phyloP scores from a whole-genome alignment of 2,888 invertebrate species.

The Noctua fimbriata region DNA sequence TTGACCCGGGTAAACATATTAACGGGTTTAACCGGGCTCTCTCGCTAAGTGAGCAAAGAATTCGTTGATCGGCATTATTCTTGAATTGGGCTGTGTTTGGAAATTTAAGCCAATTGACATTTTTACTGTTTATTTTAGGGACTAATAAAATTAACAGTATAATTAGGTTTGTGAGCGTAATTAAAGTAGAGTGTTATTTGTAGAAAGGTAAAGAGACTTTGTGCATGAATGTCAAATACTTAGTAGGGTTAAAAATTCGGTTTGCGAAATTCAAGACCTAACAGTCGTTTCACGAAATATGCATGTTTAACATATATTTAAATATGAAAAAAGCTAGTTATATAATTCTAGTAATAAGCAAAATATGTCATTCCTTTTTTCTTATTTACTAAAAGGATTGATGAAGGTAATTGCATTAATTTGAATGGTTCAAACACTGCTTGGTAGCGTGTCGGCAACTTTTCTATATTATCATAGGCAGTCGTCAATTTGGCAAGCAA shows the following conservation, averaged over 20 bases:
- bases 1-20: conserved; percentile 31
- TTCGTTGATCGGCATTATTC: conserved; percentile 16
- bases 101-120: conserved; percentile 10
- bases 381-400: neutral
- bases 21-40: conserved; percentile 6
- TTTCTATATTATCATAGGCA: neutral
- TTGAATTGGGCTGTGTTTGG: conserved; percentile 12
- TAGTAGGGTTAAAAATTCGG: neutral
- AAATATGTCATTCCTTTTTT: neutral
- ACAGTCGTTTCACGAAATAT: neutral
- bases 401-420: neutral
- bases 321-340: neutral
- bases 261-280: neutral
- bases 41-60: conserved; percentile 29
- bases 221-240: too few species aligned
- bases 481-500: neutral
- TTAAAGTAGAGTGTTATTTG: conserved; percentile 1
- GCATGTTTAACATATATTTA: too few species aligned
- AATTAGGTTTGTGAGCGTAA: neutral
- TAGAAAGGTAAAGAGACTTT: neutral
- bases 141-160: neutral
- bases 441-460: too few species aligned
- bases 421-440: neutral
- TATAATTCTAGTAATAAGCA: neutral
- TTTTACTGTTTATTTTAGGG: neutral